Conservation (phyloP, 2,113 vertebrate genomes). For the Takifugu bimaculatus region DNA sequence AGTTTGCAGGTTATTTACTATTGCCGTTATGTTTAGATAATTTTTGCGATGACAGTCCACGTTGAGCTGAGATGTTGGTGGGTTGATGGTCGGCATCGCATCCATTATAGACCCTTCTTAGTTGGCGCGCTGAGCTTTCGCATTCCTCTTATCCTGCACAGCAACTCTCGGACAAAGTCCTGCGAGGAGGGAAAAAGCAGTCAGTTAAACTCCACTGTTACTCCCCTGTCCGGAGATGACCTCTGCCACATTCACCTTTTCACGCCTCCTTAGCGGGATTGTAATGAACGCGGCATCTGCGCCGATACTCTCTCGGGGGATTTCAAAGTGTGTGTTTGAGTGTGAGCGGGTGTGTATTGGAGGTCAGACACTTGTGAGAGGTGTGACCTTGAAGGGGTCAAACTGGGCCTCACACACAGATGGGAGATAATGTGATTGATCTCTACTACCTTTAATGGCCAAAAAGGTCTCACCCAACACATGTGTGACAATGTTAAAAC, state of each 20-base stretch:
- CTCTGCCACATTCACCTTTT: slow-evolving; percentile 21
- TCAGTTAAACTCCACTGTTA: neutral
- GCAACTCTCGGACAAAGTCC: slow-evolving; percentile 92
- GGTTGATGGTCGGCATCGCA: slow-evolving; percentile 24
- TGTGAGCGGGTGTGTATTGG: neutral
- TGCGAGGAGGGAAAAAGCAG: slow-evolving; percentile 41
- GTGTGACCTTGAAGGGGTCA: slow-evolving; percentile 16
- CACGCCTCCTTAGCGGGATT: slow-evolving; percentile 16
- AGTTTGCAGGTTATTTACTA: slow-evolving; percentile 32
- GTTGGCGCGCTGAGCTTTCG: slow-evolving; percentile 92
- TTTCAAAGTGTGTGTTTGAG: slow-evolving; percentile 18
- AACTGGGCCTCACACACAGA: slow-evolving; percentile 3
- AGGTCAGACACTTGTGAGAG: slow-evolving; percentile 20
- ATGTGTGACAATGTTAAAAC: neutral
- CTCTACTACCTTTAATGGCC: slow-evolving; percentile 39
- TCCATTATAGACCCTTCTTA: slow-evolving; percentile 89
- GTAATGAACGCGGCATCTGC: slow-evolving; percentile 44
- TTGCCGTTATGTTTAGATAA: slow-evolving; percentile 34
- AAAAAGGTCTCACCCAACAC: slow-evolving; percentile 29
- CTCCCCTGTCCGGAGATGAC: neutral
- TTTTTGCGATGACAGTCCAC: slow-evolving; percentile 36
- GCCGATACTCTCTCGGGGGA: slow-evolving; percentile 14
- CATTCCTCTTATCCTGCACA: slow-evolving; percentile 95
- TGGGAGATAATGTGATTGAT: slow-evolving; percentile 44
- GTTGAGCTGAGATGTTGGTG: slow-evolving; percentile 46